Base-by-base conservation (phyloP, 2,113 vertebrate species). In the Platichthys stellatus region DNA sequence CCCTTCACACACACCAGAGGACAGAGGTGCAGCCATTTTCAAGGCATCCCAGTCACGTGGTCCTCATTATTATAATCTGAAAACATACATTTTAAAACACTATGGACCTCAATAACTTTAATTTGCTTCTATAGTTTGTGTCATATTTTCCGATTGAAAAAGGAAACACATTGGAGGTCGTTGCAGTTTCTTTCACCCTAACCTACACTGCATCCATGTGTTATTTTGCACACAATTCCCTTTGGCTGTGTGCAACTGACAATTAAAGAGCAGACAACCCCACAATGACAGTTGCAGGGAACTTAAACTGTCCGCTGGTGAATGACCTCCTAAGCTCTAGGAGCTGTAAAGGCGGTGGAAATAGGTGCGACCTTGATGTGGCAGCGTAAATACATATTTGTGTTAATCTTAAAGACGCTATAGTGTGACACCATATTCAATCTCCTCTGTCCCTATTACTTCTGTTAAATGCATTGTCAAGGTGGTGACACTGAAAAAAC, bases 331-430 rank as follows among this genome's bases (percentile, higher is more conserved):
- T 53, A 15, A 17, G 61, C 67, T 23, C 17, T 56, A 9, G 13
- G 21, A 24, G 63, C 49, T 65, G 24, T 13, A 35, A 23, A 60
- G 12, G 21, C n/a, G 12, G 31, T 21, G 23, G 56, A 72, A n/a
- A 63, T 38, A 64, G 12, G 17, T 59, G 38, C 63, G 80, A 63
- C 82, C 86, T 83, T 91, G 73, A 63, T 21, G 24, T 49, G 40
- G 11, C 38, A 58, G 8, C 17, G 47, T 63, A 24, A 54, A 70
- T 51, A 15, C 9, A 12, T 68, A 12, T 68, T 53, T 63, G 64
- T 63, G 12, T 61, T 53, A 14, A 54, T 31, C 60, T 51, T 21
- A 74, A 40, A 47, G 18, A 69, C 40, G 62, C n/a, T 38, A 66
- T 67, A 53, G 21, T 53, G 28, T n/a, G 18, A 4, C 7, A 31